Conservation (phyloP, 2,888 invertebrate species). For the Agrenia bidenticulata region DNA sequence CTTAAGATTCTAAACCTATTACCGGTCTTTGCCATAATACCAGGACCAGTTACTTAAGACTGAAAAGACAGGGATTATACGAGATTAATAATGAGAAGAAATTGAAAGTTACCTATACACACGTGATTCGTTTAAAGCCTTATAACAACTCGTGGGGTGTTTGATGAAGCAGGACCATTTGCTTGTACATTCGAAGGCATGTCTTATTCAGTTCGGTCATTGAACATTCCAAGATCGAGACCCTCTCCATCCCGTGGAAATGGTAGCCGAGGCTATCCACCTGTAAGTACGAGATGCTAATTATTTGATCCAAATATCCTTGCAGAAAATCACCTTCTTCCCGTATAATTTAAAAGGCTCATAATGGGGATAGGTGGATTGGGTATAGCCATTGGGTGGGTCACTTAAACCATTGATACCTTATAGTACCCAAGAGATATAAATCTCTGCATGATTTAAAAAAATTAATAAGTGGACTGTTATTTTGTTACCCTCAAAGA, state of each 20-base stretch:
- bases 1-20: background rate
- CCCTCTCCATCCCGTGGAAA: conserved; percentile 11
- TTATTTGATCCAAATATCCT: conserved; percentile 16
- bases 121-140: background rate
- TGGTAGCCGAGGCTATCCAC: conserved; percentile 14
- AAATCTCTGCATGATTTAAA: too few species aligned
- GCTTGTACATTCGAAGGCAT: background rate
- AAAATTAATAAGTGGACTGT: too few species aligned
- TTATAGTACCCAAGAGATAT: too few species aligned
- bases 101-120: background rate
- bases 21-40: conserved; percentile 15
- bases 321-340: background rate
- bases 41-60: conserved; percentile 7
- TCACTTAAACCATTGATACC: too few species aligned
- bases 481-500: too few species aligned
- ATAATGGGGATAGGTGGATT: too few species aligned
- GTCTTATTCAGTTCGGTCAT: conserved; percentile 30
- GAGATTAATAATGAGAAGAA: background rate
- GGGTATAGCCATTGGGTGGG: too few species aligned
- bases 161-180: background rate
- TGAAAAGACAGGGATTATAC: background rate
- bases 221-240: conserved; percentile 33
- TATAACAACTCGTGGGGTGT: background rate
- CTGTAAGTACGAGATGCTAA: conserved; percentile 9
- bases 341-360: too few species aligned